Base-by-base conservation (phyloP, 2,113 vertebrate species). In the Orycteropus afer region DNA sequence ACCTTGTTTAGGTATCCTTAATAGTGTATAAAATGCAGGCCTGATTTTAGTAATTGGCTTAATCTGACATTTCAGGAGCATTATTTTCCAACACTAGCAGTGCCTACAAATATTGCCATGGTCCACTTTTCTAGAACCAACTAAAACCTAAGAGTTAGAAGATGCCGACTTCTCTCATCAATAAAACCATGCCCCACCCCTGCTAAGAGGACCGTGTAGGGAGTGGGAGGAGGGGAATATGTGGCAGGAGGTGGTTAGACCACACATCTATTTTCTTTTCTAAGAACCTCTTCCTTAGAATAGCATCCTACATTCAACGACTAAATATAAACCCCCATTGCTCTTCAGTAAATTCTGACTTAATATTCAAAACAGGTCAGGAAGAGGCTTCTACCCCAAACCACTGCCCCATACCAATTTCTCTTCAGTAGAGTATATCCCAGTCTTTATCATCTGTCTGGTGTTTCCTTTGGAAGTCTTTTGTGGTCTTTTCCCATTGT, bases 401-500 rank as follows among this genome's bases (percentile, higher is more conserved):
- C 92, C 14, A 83, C 85, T 77, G 37, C 40, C 76, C 29, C 29
- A 86, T 76, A 83, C 86, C 79, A 86, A 93, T 96, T 81, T 80
- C 37, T 73, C 27, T 67, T 86, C 27, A 18, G 57, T 95, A 94
- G 86, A 97, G 74, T 87, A 90, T 81, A 96, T 96, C 89, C 82
- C 96, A 88, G 42, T 74, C 91, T 95, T 95, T 89, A 92, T 84
- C 94, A 92, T 40, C 76, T 90, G 59, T 42, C 79, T 86, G 55
- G 83, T 88, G 88, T 95, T 98, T 94, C 96, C 65, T 0, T 97
- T 94, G 89, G 89, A 98, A 97, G 83, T 90, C 97, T 97, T 98
- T 96, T 97, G 95, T 97, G 88, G 87, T 76, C 92, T 97, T 97
- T 84, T 94, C 88, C 97, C 95, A 98, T 98, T 98, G 98, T 98